phyloP scores from a whole-genome alignment of 2,113 vertebrate genomes.

The Synchiropus splendidus region DNA sequence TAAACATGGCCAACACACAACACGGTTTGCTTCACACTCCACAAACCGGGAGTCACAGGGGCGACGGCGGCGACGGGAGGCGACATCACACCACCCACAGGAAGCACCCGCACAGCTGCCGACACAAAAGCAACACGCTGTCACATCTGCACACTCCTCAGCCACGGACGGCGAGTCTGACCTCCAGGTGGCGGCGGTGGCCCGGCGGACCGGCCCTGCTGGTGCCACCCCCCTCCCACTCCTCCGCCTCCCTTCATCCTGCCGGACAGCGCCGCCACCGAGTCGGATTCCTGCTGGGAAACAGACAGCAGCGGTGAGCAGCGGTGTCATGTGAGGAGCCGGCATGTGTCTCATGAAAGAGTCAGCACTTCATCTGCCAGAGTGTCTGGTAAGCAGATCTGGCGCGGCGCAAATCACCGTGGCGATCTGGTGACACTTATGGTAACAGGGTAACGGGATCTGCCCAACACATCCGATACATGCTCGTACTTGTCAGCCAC shows the following conservation, averaged over 20 bases:
- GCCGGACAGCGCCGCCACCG: constrained; percentile 35
- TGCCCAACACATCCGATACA: constrained; percentile 68
- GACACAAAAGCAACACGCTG: constrained; percentile 23
- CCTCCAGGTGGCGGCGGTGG: constrained; percentile 64
- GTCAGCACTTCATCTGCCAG: constrained; percentile 55
- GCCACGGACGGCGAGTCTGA: constrained; percentile 11
- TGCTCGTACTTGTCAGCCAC: constrained; percentile 60
- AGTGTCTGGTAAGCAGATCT: constrained; percentile 61
- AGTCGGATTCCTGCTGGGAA: constrained; percentile 43
- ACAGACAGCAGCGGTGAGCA: not conserved
- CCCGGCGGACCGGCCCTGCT: constrained; percentile 15
- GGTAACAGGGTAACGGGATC: constrained; percentile 62
- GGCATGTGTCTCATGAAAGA: constrained; percentile 60
- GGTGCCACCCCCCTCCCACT: constrained; percentile 42
- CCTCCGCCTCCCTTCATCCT: constrained; percentile 56
- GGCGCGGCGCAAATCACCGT: constrained; percentile 50
- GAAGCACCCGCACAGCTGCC: constrained; percentile 64
- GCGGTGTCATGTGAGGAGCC: not conserved
- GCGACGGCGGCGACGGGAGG: constrained; percentile 46
- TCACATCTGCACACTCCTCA: constrained; percentile 7
- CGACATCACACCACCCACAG: constrained; percentile 54
- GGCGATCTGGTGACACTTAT: constrained; percentile 53
- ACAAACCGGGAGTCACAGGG: constrained; percentile 52
- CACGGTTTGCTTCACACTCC: constrained; percentile 10
- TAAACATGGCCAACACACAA: constrained; percentile 16